phyloP scores from a whole-genome alignment of 2,113 vertebrate genomes.

The Antennarius striatus region DNA sequence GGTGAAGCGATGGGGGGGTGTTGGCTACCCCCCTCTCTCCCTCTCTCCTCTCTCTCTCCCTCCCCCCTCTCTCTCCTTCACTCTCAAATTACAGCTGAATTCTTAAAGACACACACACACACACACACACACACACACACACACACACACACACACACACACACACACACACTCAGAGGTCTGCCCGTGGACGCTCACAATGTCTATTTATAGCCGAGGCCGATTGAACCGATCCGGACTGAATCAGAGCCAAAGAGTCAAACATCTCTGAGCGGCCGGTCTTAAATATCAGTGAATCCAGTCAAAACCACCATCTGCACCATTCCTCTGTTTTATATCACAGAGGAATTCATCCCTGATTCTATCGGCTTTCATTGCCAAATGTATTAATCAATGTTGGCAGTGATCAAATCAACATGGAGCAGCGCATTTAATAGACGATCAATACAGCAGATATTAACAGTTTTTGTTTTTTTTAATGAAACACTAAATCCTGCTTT shows the following conservation, averaged over 20 bases:
- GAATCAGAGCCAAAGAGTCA: constrained; percentile 18
- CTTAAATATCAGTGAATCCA: neutral
- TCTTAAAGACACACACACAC: constrained; percentile 68
- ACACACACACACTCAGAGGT: neutral
- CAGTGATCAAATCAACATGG: too few relatives aligned
- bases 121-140: constrained; percentile 1
- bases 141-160: constrained; percentile 2
- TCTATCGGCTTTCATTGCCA: too few relatives aligned
- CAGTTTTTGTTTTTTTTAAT: too few relatives aligned
- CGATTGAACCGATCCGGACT: constrained; percentile 20
- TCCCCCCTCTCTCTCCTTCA: constrained; percentile 15
- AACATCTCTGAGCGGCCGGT: constrained; percentile 15
- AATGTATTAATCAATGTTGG: too few relatives aligned
- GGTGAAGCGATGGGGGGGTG: neutral
- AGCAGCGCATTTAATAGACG: too few relatives aligned
- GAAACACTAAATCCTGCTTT: too few relatives aligned
- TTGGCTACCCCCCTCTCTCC: constrained; percentile 7
- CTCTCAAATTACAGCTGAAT: constrained; percentile 67
- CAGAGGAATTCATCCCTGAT: too few relatives aligned
- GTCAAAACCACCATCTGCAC: too few relatives aligned
- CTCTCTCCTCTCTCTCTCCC: constrained; percentile 38
- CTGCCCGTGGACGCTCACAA: constrained; percentile 7
- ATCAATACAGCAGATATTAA: too few relatives aligned
- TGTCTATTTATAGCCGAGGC: constrained; percentile 52
- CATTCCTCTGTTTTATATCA: too few relatives aligned